Evolutionary conservation across 2,113 vertebrate genomes (phyloP).

Genomic region (Malurus elegans): DNA sequence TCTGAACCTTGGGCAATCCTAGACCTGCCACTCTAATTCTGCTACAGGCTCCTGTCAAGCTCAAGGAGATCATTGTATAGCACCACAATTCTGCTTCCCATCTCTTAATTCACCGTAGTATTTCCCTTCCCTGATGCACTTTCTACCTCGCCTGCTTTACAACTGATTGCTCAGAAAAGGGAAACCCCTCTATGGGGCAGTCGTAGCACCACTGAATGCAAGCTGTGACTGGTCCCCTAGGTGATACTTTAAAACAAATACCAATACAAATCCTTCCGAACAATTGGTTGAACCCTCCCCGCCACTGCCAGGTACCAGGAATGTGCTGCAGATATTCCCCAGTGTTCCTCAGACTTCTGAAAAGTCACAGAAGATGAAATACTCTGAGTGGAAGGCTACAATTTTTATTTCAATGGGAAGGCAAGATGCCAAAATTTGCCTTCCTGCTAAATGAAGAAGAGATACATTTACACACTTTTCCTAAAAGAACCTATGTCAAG

Average conservation of each 20-base stretch:
- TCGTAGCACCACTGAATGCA: not conserved
- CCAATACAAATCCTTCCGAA: not conserved
- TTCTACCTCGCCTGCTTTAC: not conserved
- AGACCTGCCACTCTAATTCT: not conserved
- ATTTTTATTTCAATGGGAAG: not conserved
- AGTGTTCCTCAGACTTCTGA: not conserved
- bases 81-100: not conserved
- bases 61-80: not conserved
- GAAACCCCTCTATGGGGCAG: not conserved
- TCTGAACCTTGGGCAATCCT: not conserved
- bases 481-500: not conserved
- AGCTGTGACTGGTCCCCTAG: not conserved
- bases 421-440: not conserved
- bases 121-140: not conserved
- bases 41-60: not conserved
- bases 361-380: not conserved
- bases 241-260: not conserved
- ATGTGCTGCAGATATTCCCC: not conserved
- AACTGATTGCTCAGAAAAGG: not conserved
- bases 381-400: not conserved
- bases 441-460: not conserved
- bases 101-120: not conserved
- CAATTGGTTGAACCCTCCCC: not conserved
- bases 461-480: not conserved
- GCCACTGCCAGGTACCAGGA: not conserved